A percentile compares a stretch with the other conserved stretches of the same genome.
These are phyloP conservation scores for Tuberolachnus salignus DNA, from an alignment of 2,888 invertebrate species.

Conservation along the genomic window DNA sequence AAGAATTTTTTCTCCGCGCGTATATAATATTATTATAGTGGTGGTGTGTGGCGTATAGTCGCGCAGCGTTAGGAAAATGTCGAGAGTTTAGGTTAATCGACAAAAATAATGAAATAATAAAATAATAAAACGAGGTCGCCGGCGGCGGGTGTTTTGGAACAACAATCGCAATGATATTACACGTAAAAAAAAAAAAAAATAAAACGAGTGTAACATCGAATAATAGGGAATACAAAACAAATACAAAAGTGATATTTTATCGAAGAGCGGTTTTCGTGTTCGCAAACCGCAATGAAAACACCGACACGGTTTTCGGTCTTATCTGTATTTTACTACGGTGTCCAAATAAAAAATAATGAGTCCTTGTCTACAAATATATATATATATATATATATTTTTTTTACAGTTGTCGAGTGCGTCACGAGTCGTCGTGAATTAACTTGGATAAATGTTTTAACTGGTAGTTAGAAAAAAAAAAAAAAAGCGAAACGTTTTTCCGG, in stretches of 20 bases:
- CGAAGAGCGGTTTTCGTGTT: neutral
- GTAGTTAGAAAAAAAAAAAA: no score
- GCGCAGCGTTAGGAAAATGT: no score
- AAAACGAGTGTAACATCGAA: no score
- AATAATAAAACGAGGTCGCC: slow-evolving; percentile 46
- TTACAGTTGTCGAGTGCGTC: no score
- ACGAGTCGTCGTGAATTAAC: no score
- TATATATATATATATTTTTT: no score
- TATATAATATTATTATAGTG: neutral
- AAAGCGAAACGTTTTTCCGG: neutral
- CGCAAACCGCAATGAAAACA: neutral
- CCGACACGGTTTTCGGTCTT: slow-evolving; percentile 12
- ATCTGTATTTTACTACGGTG: slow-evolving; percentile 6
- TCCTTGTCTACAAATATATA: no score
- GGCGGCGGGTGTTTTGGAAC: neutral
- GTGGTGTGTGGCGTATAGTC: neutral
- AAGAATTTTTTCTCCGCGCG: slow-evolving; percentile 30
- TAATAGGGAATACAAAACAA: neutral
- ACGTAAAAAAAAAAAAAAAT: slow-evolving; percentile 7
- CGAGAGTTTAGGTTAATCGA: slow-evolving; percentile 27
- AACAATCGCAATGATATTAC: neutral
- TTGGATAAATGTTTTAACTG: no score
- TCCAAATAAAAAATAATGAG: neutral
- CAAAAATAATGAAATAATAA: slow-evolving; percentile 23
- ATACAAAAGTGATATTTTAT: no score